Evolutionary conservation across 2,888 invertebrate species (phyloP).

Genomic region (Lasioglossum villosulum): DNA sequence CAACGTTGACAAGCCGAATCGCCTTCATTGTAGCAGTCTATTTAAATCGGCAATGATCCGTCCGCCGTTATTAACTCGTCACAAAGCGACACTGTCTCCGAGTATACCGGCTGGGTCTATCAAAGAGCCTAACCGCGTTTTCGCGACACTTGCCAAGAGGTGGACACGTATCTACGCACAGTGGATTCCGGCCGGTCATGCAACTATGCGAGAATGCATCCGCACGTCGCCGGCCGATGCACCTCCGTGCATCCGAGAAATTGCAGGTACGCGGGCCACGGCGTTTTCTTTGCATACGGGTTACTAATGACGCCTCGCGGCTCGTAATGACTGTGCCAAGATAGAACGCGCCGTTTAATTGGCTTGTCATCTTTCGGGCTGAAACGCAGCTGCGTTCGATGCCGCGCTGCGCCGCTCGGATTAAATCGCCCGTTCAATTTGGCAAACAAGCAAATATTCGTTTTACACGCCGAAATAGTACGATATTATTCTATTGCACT

Average conservation of each 20-base stretch:
- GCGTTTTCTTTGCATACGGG: constrained; percentile 28
- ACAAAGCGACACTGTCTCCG: neutral
- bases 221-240: constrained; percentile 7
- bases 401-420: constrained; percentile 21
- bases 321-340: constrained; percentile 16
- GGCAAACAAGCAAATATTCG: constrained; percentile 40
- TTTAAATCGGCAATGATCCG: neutral
- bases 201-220: constrained; percentile 31
- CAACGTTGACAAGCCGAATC: neutral
- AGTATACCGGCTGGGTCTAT: neutral
- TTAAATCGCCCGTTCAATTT: constrained; percentile 62
- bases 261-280: constrained; percentile 1
- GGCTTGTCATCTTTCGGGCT: constrained; percentile 55
- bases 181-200: constrained; percentile 1
- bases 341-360: constrained; percentile 53
- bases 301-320: constrained; percentile 7
- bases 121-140: constrained; percentile 1
- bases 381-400: constrained; percentile 49
- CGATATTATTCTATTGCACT: neutral
- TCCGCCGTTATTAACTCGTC: neutral
- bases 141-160: constrained; percentile 9
- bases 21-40: constrained; percentile 1
- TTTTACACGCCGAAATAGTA: constrained; percentile 8
- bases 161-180: constrained; percentile 5
- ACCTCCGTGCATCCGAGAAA: constrained; percentile 19